A percentile compares a stretch with the other conserved stretches of the same genome.
phyloP scores from a whole-genome alignment of 1,140 invertebrate species.

The Heliconius eleuchia region DNA sequence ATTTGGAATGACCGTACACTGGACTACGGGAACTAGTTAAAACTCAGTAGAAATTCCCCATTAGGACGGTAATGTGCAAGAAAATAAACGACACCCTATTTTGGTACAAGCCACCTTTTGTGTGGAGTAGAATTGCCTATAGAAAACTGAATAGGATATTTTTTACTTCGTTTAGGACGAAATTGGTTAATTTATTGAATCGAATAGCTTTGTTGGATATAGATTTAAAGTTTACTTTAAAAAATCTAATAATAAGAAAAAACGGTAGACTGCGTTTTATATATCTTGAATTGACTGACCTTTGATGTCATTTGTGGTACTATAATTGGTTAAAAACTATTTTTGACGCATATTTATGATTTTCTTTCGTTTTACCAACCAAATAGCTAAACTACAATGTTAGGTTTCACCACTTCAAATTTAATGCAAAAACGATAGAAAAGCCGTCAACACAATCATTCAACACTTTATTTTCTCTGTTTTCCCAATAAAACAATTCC shows the following conservation, averaged over 20 bases:
- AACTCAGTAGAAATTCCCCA: not conserved
- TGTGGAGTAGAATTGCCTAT: conserved; percentile 9
- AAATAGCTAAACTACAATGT: too few species aligned
- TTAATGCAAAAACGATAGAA: too few species aligned
- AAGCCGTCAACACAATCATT: too few species aligned
- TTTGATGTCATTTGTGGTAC: too few species aligned
- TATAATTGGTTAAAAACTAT: too few species aligned
- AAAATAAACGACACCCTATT: conserved; percentile 8
- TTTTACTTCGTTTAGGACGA: not conserved
- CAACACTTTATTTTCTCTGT: too few species aligned
- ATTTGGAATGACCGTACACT: not conserved
- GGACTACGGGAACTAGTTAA: not conserved
- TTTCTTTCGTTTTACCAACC: too few species aligned
- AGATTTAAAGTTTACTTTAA: too few species aligned
- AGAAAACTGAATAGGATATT: not conserved
- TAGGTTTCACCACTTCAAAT: too few species aligned
- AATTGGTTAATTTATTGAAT: not conserved
- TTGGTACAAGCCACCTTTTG: not conserved
- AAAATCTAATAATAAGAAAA: not conserved
- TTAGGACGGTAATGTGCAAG: conserved; percentile 10
- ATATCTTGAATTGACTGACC: too few species aligned
- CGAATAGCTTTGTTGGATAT: not conserved
- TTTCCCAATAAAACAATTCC: too few species aligned
- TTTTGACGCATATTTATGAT: too few species aligned
- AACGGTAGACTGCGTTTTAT: not conserved